Conservation (phyloP, 1,140 invertebrate species). For the Saxidomus purpurata region DNA sequence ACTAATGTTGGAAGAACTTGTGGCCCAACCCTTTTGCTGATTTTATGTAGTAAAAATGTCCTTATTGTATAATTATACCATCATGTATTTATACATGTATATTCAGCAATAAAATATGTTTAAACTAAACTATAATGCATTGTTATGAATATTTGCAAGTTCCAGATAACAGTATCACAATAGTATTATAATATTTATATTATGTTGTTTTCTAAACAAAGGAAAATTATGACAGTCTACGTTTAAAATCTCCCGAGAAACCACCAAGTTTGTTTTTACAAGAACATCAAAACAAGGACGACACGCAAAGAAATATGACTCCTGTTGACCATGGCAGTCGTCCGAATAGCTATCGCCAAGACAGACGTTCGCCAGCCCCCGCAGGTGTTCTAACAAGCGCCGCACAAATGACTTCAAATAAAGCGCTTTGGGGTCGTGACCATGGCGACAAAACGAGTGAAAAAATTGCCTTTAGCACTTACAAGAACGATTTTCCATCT, state of each 20-base stretch:
- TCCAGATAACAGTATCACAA: too few relatives aligned
- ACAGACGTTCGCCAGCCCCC: neutral
- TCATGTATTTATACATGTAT: too few relatives aligned
- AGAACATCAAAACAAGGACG: neutral
- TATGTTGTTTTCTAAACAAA: neutral
- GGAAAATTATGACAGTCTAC: slow-evolving; percentile 37
- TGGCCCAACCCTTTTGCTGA: too few relatives aligned
- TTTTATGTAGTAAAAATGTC: too few relatives aligned
- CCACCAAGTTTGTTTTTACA: neutral
- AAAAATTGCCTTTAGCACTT: slow-evolving; percentile 48
- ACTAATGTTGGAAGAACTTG: too few relatives aligned
- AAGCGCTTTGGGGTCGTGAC: slow-evolving; percentile 53
- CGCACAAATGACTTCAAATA: slow-evolving; percentile 37
- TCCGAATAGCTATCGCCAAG: neutral
- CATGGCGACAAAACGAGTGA: slow-evolving; percentile 46
- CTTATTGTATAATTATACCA: too few relatives aligned
- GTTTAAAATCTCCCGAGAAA: slow-evolving; percentile 37
- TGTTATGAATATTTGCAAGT: too few relatives aligned
- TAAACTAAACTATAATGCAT: too few relatives aligned
- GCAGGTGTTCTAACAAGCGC: neutral
- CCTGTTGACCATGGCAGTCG: neutral
- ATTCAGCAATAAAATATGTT: too few relatives aligned
- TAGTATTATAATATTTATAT: too few relatives aligned
- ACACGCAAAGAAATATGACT: neutral
- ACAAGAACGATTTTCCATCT: slow-evolving; percentile 32